A percentile compares a stretch with the other conserved stretches of the same genome.
Evolutionary conservation across 2,888 invertebrate species (phyloP).

Genomic region (Eumacrocentrus americanus): DNA sequence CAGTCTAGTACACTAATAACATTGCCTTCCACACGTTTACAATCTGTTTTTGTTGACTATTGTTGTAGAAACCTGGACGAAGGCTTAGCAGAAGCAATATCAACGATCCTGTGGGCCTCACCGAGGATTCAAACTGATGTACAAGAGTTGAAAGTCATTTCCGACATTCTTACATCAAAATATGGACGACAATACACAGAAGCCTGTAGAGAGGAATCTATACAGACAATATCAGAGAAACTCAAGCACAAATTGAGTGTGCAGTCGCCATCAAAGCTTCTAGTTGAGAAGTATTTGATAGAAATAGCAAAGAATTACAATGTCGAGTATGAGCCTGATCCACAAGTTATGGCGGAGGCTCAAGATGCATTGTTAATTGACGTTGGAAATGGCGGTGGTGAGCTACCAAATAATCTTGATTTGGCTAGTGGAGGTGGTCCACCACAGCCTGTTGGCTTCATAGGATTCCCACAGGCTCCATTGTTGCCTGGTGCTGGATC

Average conservation of each 20-base stretch:
- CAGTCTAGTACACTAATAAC: too few species aligned
- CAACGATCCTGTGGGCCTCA: constrained; percentile 96
- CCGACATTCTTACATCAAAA: constrained; percentile 86
- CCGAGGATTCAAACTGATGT: constrained; percentile 89
- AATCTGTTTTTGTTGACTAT: constrained; percentile 7
- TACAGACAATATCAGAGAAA: constrained; percentile 86
- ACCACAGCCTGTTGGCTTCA: constrained; percentile 78
- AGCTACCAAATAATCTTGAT: constrained; percentile 66
- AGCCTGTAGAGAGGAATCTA: constrained; percentile 81
- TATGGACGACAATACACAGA: constrained; percentile 95
- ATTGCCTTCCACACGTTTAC: not conserved
- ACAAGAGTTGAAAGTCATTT: constrained; percentile 77
- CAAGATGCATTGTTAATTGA: constrained; percentile 58
- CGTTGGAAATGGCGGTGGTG: constrained; percentile 47
- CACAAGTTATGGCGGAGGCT: constrained; percentile 84
- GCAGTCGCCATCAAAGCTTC: constrained; percentile 92
- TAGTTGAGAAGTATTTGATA: constrained; percentile 92
- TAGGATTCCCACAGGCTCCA: constrained; percentile 79
- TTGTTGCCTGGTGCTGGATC: constrained; percentile 65
- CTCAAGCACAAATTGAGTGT: constrained; percentile 91
- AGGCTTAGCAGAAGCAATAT: constrained; percentile 93
- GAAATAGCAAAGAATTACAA: constrained; percentile 97
- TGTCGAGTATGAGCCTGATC: constrained; percentile 94
- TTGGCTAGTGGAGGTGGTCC: constrained; percentile 62
- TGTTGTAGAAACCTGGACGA: constrained; percentile 77